Evolutionary conservation across 2,888 invertebrate genomes (phyloP).

Genomic region (Nomada ruficornis): DNA sequence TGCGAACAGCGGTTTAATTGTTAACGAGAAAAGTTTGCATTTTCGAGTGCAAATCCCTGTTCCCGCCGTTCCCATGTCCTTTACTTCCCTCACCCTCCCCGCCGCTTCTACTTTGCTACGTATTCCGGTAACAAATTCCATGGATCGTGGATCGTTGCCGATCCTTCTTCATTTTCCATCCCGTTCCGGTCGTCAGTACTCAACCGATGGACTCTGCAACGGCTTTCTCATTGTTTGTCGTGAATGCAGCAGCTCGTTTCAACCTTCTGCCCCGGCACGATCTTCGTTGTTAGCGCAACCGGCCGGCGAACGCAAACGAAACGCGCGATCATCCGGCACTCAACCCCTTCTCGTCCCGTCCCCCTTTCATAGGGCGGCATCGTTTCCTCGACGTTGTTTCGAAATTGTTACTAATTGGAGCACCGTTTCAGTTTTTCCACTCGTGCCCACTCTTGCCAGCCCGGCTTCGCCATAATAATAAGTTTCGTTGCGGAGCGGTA

Average conservation of each 20-base stretch:
- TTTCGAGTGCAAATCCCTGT: slow-evolving; percentile 63
- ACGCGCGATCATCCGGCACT: slow-evolving; percentile 28
- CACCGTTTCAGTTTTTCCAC: slow-evolving; percentile 22
- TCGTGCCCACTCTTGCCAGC: not conserved
- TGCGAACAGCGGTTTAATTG: slow-evolving; percentile 71
- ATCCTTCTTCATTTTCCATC: slow-evolving; percentile 25
- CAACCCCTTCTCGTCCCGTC: not conserved
- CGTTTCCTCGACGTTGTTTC: slow-evolving; percentile 55
- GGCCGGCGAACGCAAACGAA: slow-evolving; percentile 20
- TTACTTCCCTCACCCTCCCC: not conserved
- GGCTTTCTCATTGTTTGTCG: slow-evolving; percentile 33
- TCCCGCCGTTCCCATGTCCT: slow-evolving; percentile 20
- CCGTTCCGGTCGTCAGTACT: not conserved
- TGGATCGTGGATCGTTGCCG: slow-evolving; percentile 48
- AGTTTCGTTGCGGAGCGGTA: slow-evolving; percentile 9
- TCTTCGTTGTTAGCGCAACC: slow-evolving; percentile 28
- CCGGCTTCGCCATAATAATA: slow-evolving; percentile 3
- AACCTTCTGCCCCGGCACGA: slow-evolving; percentile 30
- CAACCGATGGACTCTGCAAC: slow-evolving; percentile 24
- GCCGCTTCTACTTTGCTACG: not conserved
- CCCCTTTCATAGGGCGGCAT: slow-evolving; percentile 13
- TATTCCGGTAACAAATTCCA: slow-evolving; percentile 52
- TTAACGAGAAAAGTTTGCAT: slow-evolving; percentile 79
- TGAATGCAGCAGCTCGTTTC: slow-evolving; percentile 45
- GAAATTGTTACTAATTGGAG: slow-evolving; percentile 65